Percentiles rank a stretch among this genome's conserved stretches.
These are phyloP conservation scores for Pholis gunnellus DNA, from an alignment of 2,113 vertebrate genomes.

Conservation along the genomic window DNA sequence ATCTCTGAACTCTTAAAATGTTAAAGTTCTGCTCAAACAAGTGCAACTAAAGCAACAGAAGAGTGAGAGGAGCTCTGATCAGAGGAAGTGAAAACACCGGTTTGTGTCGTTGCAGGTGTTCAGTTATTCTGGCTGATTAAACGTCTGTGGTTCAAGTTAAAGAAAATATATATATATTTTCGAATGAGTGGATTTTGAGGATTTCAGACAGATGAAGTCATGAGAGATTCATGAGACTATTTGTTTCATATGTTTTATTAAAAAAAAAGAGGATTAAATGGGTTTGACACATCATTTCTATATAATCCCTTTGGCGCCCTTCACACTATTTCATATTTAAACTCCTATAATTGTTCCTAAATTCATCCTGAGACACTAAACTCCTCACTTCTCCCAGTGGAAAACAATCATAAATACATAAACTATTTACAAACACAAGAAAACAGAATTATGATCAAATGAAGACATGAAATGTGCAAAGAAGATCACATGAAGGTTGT, in stretches of 20 bases:
- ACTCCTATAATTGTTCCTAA: neutral
- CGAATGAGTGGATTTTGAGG: no score
- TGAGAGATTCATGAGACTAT: neutral
- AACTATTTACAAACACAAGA: neutral
- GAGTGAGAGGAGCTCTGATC: no score
- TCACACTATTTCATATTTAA: neutral
- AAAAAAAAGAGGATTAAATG: constrained; percentile 4
- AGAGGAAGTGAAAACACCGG: neutral
- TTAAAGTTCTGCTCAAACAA: no score
- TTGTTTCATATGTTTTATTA: constrained; percentile 21
- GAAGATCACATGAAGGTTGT: neutral
- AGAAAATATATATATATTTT: no score
- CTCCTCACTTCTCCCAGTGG: neutral
- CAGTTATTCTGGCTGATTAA: neutral
- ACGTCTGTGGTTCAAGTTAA: neutral
- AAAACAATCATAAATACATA: neutral
- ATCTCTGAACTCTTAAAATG: no score
- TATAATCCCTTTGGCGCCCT: neutral
- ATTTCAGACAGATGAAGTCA: neutral
- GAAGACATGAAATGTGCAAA: neutral
- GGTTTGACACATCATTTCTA: neutral
- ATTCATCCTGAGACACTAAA: neutral
- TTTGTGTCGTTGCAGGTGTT: neutral
- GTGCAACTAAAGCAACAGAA: no score
- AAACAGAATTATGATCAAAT: neutral